phyloP scores from a whole-genome alignment of 2,888 invertebrate genomes.

The Amiota minor region DNA sequence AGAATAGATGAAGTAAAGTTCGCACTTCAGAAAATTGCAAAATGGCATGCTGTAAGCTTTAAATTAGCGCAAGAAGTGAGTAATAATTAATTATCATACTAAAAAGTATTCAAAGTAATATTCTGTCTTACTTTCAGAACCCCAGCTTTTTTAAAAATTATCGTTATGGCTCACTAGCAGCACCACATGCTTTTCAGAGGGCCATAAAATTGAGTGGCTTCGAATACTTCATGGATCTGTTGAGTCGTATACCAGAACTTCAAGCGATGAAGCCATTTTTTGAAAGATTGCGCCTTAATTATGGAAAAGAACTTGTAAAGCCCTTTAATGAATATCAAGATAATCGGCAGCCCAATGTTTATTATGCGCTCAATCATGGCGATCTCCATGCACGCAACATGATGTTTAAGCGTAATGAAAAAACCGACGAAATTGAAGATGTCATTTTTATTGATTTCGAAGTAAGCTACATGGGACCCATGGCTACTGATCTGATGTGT shows the following conservation, averaged over 20 bases:
- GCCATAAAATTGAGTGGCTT: slow-evolving; percentile 40
- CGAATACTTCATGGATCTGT: slow-evolving; percentile 31
- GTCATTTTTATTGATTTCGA: slow-evolving; percentile 61
- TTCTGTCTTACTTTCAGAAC: slow-evolving; percentile 8
- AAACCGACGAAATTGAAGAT: slow-evolving; percentile 43
- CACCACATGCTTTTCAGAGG: background rate
- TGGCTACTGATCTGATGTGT: slow-evolving; percentile 52
- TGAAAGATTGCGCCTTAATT: slow-evolving; percentile 28
- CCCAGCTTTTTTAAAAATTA: slow-evolving; percentile 25
- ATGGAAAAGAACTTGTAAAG: background rate
- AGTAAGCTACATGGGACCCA: slow-evolving; percentile 52
- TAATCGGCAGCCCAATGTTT: slow-evolving; percentile 39
- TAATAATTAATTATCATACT: too few relatives aligned
- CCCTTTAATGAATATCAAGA: slow-evolving; percentile 40
- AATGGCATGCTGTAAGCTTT: too few relatives aligned
- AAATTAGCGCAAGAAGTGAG: too few relatives aligned
- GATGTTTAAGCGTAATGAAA: slow-evolving; percentile 52
- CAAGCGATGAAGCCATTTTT: slow-evolving; percentile 43
- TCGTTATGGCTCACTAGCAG: slow-evolving; percentile 8
- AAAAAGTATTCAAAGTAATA: too few relatives aligned
- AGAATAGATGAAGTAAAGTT: slow-evolving; percentile 40
- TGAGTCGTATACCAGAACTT: slow-evolving; percentile 32
- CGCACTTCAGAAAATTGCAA: slow-evolving; percentile 42
- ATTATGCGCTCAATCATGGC: slow-evolving; percentile 61
- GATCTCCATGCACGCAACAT: slow-evolving; percentile 60